Percentiles rank a stretch among this genome's conserved stretches.
phyloP scores from a whole-genome alignment of 2,888 invertebrate species.

The Nemoura dubitans region DNA sequence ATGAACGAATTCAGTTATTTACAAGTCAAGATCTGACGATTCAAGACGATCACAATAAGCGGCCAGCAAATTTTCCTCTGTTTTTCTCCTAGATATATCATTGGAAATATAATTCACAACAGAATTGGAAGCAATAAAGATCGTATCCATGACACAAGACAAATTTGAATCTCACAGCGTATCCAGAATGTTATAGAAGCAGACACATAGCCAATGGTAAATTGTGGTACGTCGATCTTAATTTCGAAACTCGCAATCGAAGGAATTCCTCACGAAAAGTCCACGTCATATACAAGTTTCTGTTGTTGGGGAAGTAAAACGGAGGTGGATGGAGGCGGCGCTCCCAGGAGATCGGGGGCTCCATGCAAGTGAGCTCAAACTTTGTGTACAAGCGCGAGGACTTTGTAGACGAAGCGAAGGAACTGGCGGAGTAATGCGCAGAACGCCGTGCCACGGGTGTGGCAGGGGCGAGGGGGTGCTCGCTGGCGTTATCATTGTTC shows the following conservation, averaged over 20 bases:
- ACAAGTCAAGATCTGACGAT: too few relatives aligned
- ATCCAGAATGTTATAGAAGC: neutral
- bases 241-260: slow-evolving; percentile 15
- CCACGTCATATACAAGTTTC: neutral
- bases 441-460: neutral
- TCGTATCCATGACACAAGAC: neutral
- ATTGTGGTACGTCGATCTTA: neutral
- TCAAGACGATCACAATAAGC: too few relatives aligned
- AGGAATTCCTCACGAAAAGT: neutral
- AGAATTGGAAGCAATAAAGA: neutral
- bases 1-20: too few relatives aligned
- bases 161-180: neutral
- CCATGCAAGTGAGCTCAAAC: slow-evolving; percentile 25
- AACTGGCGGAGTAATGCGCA: neutral
- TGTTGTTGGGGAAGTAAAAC: slow-evolving; percentile 1
- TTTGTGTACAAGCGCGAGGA: slow-evolving; percentile 23
- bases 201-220: neutral
- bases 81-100: too few relatives aligned
- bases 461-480: neutral
- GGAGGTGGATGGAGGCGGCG: neutral
- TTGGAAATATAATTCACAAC: neutral
- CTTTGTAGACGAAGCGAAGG: neutral
- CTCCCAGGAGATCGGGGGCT: slow-evolving; percentile 3
- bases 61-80: too few relatives aligned
- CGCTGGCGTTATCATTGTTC: slow-evolving; percentile 18